Evolutionary conservation across 2,113 vertebrate genomes (phyloP).

Genomic region (Cyanoramphus novaezelandiae): DNA sequence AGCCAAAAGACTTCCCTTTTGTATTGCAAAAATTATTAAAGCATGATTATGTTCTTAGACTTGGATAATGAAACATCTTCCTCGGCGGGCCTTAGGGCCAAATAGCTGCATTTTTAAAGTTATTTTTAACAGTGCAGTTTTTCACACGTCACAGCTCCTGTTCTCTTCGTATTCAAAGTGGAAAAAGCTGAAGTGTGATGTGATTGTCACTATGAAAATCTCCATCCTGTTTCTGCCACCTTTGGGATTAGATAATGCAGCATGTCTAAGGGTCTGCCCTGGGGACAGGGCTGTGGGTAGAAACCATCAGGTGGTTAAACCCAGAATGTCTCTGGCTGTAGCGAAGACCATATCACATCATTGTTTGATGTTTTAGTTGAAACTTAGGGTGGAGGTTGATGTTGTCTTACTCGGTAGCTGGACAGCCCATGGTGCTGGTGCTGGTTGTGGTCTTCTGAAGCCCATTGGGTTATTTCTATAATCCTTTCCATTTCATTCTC

Average conservation of each 20-base stretch:
- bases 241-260: neutral
- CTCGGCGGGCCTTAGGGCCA: neutral
- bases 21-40: neutral
- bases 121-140: constrained; percentile 14
- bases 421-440: neutral
- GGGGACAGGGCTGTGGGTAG: neutral
- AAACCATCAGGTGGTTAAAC: neutral
- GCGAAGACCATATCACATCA: neutral
- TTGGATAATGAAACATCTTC: neutral
- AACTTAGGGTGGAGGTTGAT: neutral
- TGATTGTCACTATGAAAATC: neutral
- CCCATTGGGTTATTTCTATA: neutral
- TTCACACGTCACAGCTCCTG: neutral
- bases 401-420: neutral
- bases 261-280: neutral
- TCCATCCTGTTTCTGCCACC: neutral
- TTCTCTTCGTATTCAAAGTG: neutral
- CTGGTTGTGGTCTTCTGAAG: neutral
- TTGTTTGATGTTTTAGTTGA: neutral
- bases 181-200: neutral
- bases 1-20: neutral
- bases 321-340: neutral
- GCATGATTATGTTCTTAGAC: neutral
- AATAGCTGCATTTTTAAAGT: neutral
- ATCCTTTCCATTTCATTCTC: neutral